Conservation (phyloP, 23 tunicate genomes). For the Diplosoma virens region DNA sequence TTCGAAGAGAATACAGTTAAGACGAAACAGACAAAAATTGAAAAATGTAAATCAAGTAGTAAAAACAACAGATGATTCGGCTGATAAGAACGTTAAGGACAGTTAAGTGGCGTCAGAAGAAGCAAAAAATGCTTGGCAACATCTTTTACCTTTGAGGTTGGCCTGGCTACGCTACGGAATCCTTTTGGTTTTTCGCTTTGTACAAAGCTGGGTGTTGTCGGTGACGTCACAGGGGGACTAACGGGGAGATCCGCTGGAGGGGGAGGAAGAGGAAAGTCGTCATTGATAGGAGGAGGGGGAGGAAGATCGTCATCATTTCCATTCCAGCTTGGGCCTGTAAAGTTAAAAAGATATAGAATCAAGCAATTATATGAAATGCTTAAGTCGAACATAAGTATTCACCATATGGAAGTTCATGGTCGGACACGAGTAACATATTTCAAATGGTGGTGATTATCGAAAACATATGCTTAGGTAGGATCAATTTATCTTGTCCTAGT, state of each 20-base stretch:
- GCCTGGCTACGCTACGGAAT: conserved; percentile 62
- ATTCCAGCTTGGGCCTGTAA: conserved; percentile 27
- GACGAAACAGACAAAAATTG: too few relatives aligned
- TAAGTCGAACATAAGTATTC: too few relatives aligned
- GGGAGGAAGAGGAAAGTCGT: conserved; percentile 38
- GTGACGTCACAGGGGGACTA: background rate
- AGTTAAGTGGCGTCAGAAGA: background rate
- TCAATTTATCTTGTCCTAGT: too few relatives aligned
- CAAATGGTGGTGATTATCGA: too few relatives aligned
- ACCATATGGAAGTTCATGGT: too few relatives aligned
- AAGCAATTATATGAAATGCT: too few relatives aligned
- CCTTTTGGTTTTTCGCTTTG: conserved; percentile 35
- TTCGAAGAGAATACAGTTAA: too few relatives aligned
- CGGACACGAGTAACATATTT: too few relatives aligned
- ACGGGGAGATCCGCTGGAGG: conserved; percentile 28
- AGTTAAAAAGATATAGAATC: too few relatives aligned
- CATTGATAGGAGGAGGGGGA: background rate
- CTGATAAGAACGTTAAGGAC: background rate
- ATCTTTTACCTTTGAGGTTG: conserved; percentile 37
- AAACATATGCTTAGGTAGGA: too few relatives aligned
- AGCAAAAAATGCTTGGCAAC: background rate
- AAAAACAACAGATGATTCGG: too few relatives aligned
- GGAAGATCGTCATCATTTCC: conserved; percentile 22
- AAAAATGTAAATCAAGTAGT: too few relatives aligned
- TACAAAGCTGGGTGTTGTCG: conserved; percentile 8